Evolutionary conservation across 2,888 invertebrate species (phyloP).

Genomic region (Chrysolina haemoptera): DNA sequence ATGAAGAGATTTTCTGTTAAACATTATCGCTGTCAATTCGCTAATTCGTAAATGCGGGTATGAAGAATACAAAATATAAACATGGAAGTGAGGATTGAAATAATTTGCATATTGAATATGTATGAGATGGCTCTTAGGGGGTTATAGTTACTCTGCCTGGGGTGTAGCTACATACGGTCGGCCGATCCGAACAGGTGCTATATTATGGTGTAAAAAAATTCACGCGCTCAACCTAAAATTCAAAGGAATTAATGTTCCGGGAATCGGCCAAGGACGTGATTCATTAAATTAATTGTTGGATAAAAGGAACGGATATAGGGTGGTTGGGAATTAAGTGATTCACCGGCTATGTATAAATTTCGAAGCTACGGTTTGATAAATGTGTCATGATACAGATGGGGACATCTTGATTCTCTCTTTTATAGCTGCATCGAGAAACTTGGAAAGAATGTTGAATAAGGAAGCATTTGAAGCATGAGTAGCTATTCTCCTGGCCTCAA

Average conservation of each 20-base stretch:
- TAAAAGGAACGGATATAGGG: background rate
- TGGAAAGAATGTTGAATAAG: no score
- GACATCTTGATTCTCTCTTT: no score
- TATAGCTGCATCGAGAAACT: no score
- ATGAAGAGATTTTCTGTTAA: conserved; percentile 41
- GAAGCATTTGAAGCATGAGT: no score
- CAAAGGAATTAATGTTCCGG: conserved; percentile 35
- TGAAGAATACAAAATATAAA: conserved; percentile 52
- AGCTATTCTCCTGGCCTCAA: no score
- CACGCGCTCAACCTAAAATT: conserved; percentile 32
- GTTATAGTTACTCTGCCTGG: conserved; percentile 47
- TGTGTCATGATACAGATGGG: no score
- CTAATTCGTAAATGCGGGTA: conserved; percentile 43
- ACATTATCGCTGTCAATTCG: conserved; percentile 41
- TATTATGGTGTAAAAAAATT: conserved; percentile 42
- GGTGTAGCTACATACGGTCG: conserved; percentile 43
- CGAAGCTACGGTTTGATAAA: background rate
- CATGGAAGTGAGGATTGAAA: conserved; percentile 53
- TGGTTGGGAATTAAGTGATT: background rate
- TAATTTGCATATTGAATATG: conserved; percentile 65
- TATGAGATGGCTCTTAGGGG: conserved; percentile 57
- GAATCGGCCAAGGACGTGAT: conserved; percentile 29
- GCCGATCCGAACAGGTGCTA: conserved; percentile 48
- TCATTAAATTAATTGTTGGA: conserved; percentile 12
- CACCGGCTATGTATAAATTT: background rate